Evolutionary conservation across 1,140 invertebrate genomes (phyloP).

Genomic region (Drosophila pruinosa): DNA sequence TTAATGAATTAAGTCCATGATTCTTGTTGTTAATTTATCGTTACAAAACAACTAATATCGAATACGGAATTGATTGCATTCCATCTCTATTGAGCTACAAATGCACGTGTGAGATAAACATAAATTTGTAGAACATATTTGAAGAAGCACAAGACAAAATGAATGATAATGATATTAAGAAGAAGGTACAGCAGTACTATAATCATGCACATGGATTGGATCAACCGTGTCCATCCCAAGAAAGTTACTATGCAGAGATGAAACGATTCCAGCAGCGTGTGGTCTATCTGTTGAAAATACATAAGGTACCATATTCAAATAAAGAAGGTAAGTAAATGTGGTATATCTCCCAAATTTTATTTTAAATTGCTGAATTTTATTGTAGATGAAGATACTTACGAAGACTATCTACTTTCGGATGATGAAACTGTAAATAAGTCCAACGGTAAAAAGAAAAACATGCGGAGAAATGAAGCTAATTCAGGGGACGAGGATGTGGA

Average conservation of each 20-base stretch:
- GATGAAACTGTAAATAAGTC: constrained; percentile 30
- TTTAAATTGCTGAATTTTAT: not conserved
- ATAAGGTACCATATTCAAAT: constrained; percentile 53
- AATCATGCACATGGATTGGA: not conserved
- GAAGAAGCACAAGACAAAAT: constrained; percentile 10
- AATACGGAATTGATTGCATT: no score
- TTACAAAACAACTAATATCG: no score
- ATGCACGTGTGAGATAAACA: not conserved
- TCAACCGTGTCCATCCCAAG: not conserved
- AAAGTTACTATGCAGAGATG: constrained; percentile 7
- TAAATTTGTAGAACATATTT: not conserved
- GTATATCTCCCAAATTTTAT: not conserved
- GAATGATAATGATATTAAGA: constrained; percentile 14
- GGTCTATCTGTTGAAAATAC: constrained; percentile 42
- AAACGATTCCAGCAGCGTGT: constrained; percentile 26
- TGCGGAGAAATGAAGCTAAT: not conserved
- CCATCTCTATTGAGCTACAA: no score
- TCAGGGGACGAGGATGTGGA: constrained; percentile 56
- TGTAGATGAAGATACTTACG: constrained; percentile 65
- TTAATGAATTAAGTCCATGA: no score
- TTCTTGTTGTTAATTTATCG: no score
- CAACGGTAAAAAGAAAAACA: constrained; percentile 30
- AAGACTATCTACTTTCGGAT: constrained; percentile 69
- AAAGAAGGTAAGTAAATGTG: constrained; percentile 50
- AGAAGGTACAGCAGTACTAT: constrained; percentile 38